A percentile compares a stretch with the other conserved stretches of the same genome.
Evolutionary conservation across 1,140 invertebrate species (phyloP).

Genomic region (Conus betulinus): DNA sequence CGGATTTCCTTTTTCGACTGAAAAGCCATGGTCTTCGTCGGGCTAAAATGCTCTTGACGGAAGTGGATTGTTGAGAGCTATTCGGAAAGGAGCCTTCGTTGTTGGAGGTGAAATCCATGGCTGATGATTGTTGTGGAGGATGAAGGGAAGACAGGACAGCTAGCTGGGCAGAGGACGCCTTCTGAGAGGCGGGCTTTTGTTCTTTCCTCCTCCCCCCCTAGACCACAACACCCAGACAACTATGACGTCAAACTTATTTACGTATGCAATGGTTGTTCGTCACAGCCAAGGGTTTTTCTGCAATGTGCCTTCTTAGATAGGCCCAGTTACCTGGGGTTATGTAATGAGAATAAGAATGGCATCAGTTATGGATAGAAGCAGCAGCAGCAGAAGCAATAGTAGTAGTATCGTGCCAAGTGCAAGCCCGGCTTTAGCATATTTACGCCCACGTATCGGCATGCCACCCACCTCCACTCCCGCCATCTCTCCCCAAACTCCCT

Average conservation of each 20-base stretch:
- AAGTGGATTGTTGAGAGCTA: background rate
- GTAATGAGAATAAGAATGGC: no score
- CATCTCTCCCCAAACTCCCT: no score
- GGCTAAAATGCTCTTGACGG: background rate
- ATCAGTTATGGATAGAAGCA: no score
- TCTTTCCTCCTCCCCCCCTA: background rate
- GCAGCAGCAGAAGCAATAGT: no score
- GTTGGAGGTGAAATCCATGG: background rate
- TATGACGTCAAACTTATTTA: background rate
- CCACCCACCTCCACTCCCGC: no score
- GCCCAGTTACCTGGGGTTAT: no score
- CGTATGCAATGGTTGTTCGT: background rate
- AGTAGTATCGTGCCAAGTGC: no score
- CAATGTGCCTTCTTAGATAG: no score
- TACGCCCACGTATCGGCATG: no score
- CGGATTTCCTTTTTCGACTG: background rate
- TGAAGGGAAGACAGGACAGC: background rate
- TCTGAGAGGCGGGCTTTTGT: background rate
- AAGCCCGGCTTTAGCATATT: no score
- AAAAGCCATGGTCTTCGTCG: background rate
- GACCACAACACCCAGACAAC: background rate
- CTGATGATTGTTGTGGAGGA: background rate
- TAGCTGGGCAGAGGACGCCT: slow-evolving; percentile 5
- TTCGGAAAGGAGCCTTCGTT: background rate
- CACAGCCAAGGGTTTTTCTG: no score